Percentiles rank a stretch among this genome's conserved stretches.
phyloP scores from a whole-genome alignment of 2,113 vertebrate genomes.

The Tetraodon nigroviridis region DNA sequence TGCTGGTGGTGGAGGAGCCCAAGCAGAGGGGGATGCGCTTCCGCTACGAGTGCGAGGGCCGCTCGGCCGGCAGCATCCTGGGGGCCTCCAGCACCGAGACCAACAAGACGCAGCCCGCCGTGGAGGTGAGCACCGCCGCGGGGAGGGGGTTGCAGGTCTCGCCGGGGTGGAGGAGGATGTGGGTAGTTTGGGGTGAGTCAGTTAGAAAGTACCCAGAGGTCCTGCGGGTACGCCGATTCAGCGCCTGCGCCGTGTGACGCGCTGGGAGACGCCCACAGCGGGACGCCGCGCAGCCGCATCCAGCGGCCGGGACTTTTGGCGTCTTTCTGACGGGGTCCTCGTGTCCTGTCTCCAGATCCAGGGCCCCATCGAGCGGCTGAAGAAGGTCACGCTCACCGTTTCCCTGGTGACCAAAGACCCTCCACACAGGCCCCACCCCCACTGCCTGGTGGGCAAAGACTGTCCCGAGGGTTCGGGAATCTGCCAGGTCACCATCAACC shows the following conservation, averaged over 20 bases:
- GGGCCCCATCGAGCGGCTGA: conserved; percentile 69
- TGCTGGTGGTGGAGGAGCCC: conserved; percentile 86
- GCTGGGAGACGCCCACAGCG: neutral
- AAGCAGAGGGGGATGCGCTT: conserved; percentile 93
- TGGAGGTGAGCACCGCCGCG: conserved; percentile 68
- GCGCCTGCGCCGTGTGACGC: neutral
- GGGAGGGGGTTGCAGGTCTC: too few species aligned
- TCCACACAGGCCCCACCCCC: conserved; percentile 88
- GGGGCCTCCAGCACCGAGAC: conserved; percentile 82
- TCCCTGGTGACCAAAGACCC: conserved; percentile 90
- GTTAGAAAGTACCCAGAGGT: conserved; percentile 57
- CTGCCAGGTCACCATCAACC: conserved; percentile 80
- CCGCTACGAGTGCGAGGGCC: conserved; percentile 89
- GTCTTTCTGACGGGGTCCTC: neutral
- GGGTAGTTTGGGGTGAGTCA: neutral
- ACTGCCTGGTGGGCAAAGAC: conserved; percentile 93
- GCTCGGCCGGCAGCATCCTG: conserved; percentile 89
- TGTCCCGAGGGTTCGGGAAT: conserved; percentile 76
- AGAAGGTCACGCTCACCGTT: conserved; percentile 78
- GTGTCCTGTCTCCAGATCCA: conserved; percentile 60
- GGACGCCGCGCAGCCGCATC: neutral
- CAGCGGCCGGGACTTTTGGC: too few species aligned
- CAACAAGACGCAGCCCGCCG: conserved; percentile 83
- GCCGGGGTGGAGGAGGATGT: too few species aligned
- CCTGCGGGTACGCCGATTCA: conserved; percentile 34